These are phyloP conservation scores for Podocnemis expansa DNA, from an alignment of 2,113 vertebrate species.

Conservation along the genomic window DNA sequence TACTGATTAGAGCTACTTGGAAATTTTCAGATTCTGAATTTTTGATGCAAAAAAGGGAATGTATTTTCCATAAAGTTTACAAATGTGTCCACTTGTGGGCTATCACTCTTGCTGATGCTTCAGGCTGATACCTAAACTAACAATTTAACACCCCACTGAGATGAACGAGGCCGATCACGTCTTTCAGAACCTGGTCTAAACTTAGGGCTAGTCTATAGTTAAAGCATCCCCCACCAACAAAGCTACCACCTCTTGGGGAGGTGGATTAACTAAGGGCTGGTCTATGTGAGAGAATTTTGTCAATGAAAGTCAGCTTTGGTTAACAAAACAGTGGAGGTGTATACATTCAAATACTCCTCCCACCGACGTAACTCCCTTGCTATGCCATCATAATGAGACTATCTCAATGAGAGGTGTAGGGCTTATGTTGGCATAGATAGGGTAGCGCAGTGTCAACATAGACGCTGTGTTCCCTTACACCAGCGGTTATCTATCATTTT, in stretches of 20 bases:
- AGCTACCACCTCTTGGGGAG: neutral
- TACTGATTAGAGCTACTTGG: neutral
- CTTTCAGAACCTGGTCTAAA: neutral
- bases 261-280: neutral
- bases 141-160: conserved; percentile 33
- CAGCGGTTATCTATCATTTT: too few species aligned
- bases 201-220: neutral
- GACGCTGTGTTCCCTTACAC: too few species aligned
- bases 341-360: too few species aligned
- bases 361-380: too few species aligned
- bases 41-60: neutral
- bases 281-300: too few species aligned
- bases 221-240: neutral
- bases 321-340: too few species aligned
- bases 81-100: neutral
- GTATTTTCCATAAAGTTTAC: neutral
- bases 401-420: too few species aligned
- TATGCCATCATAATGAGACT: too few species aligned
- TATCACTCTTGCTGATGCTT: conserved; percentile 4
- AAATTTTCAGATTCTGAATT: neutral
- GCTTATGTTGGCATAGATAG: too few species aligned
- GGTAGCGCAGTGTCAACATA: too few species aligned
- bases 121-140: conserved; percentile 31
- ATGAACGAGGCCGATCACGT: conserved; percentile 21
- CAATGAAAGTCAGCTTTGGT: too few species aligned